Evolutionary conservation across 2,888 invertebrate species (phyloP).

Genomic region (Euplagia quadripunctaria): DNA sequence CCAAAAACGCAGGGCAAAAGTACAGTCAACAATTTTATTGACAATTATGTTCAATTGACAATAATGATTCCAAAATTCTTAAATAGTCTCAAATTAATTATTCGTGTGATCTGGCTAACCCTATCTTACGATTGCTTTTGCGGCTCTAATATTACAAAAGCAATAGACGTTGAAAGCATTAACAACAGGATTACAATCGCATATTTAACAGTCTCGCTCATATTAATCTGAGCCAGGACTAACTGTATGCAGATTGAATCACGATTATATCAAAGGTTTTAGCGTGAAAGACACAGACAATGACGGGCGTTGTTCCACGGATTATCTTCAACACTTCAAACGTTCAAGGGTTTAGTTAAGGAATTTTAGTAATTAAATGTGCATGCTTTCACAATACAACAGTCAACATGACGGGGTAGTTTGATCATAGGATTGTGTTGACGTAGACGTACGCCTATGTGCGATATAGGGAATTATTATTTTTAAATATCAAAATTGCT

Average conservation of each 20-base stretch:
- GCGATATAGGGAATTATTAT: not conserved
- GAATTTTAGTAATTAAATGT: slow-evolving; percentile 11
- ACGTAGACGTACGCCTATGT: not conserved
- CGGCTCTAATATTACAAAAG: not conserved
- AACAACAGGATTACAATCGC: not conserved
- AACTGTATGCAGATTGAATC: slow-evolving; percentile 54
- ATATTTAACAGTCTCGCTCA: slow-evolving; percentile 32
- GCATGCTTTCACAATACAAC: not conserved
- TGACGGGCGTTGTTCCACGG: slow-evolving; percentile 50
- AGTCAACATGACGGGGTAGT: not conserved
- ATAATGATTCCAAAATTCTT: not conserved
- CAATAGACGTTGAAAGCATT: not conserved
- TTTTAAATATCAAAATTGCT: not conserved
- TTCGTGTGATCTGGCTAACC: not conserved
- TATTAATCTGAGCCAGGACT: slow-evolving; percentile 43
- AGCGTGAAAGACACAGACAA: slow-evolving; percentile 44
- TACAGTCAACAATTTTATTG: too few relatives aligned
- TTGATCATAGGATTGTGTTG: slow-evolving; percentile 5
- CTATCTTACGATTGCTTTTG: too few relatives aligned
- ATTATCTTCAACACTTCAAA: slow-evolving; percentile 24
- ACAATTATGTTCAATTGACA: not conserved
- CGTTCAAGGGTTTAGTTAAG: not conserved
- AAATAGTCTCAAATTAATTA: not conserved
- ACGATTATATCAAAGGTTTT: slow-evolving; percentile 46
- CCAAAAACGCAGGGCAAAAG: too few relatives aligned